These are phyloP conservation scores for Panonychus citri DNA, from an alignment of 1,140 invertebrate species.

Conservation along the genomic window DNA sequence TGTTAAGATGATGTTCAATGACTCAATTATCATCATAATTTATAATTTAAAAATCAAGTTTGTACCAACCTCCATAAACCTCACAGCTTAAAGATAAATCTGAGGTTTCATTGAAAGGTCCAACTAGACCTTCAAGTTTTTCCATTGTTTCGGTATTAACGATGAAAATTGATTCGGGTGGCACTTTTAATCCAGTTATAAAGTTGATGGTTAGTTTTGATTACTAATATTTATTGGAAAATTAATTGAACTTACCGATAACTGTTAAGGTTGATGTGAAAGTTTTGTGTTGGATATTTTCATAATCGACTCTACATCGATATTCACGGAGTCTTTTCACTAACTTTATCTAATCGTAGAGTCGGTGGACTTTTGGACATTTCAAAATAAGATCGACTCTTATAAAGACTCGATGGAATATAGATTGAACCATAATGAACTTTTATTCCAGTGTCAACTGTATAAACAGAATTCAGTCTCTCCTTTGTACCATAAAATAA, in stretches of 20 bases:
- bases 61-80: conserved; percentile 30
- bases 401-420: conserved; percentile 3
- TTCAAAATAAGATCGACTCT: conserved; percentile 10
- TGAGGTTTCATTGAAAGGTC: conserved; percentile 60
- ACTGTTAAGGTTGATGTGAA: conserved; percentile 11
- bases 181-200: too few species aligned
- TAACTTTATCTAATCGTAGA: conserved; percentile 48
- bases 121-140: conserved; percentile 47
- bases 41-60: too few species aligned
- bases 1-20: too few species aligned
- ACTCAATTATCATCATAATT: too few species aligned
- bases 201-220: too few species aligned
- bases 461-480: conserved; percentile 13
- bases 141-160: conserved; percentile 46
- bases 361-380: conserved; percentile 31
- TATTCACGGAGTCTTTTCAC: conserved; percentile 53
- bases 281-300: conserved; percentile 44
- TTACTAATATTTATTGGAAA: too few species aligned
- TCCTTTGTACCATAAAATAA: conserved; percentile 66
- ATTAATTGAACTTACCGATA: conserved; percentile 11
- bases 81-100: conserved; percentile 57
- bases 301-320: conserved; percentile 67
- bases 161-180: conserved; percentile 54
- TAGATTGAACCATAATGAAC: conserved; percentile 3
- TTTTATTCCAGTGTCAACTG: conserved; percentile 10